phyloP scores from a whole-genome alignment of 2,888 invertebrate species.

The Aporophyla nigra region DNA sequence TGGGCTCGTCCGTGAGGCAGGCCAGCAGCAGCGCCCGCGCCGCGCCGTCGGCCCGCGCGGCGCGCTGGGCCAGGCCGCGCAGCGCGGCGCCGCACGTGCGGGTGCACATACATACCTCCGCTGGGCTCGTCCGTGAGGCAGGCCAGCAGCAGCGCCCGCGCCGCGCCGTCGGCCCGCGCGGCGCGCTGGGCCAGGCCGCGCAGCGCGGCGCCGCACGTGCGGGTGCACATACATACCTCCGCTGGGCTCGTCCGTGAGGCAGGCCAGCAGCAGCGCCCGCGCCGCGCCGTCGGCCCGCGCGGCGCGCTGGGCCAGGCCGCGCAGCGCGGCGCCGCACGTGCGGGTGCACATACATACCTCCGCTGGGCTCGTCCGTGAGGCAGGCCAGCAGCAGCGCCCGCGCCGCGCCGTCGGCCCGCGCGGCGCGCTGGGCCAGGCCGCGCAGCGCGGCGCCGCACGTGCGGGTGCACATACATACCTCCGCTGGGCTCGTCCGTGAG shows the following conservation, averaged over 20 bases:
- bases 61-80: background rate
- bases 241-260: background rate
- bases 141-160: constrained; percentile 61
- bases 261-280: background rate
- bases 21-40: constrained; percentile 1
- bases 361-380: background rate
- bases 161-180: constrained; percentile 1
- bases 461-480: constrained; percentile 62
- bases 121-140: constrained; percentile 46
- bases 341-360: background rate
- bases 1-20: background rate
- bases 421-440: background rate
- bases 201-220: background rate
- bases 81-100: too few species aligned
- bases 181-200: constrained; percentile 79
- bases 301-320: background rate
- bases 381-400: constrained; percentile 6
- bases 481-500: constrained; percentile 38
- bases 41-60: background rate
- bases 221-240: constrained; percentile 3
- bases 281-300: background rate
- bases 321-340: background rate
- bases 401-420: background rate
- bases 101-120: constrained; percentile 66
- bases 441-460: too few species aligned